Conservation (phyloP, 2,888 invertebrate genomes). For the Acronicta psi region DNA sequence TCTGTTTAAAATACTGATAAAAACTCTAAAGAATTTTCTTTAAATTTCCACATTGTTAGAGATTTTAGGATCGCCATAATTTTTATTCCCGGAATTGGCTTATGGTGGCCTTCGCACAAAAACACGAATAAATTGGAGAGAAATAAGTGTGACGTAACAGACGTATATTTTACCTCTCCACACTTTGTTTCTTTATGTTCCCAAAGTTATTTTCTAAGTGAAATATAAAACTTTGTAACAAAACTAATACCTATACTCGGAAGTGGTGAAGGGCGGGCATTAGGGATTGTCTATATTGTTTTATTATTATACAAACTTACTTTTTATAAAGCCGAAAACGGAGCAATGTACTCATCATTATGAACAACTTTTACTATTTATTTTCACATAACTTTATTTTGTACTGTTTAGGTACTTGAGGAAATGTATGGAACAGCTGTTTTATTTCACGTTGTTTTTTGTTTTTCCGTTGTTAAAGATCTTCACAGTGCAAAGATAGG, state of each 20-base stretch:
- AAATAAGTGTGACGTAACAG: constrained; percentile 29
- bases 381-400: too few relatives aligned
- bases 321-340: too few relatives aligned
- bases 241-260: too few relatives aligned
- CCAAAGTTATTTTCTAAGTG: constrained; percentile 29
- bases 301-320: too few relatives aligned
- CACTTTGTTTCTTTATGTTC: constrained; percentile 31
- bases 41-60: constrained; percentile 23
- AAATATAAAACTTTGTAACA: constrained; percentile 34
- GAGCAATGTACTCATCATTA: too few relatives aligned
- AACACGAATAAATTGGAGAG: constrained; percentile 35
- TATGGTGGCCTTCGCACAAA: constrained; percentile 36
- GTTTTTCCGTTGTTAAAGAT: too few relatives aligned
- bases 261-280: not conserved
- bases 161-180: constrained; percentile 37
- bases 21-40: constrained; percentile 14
- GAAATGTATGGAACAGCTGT: too few relatives aligned
- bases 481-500: too few relatives aligned
- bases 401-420: too few relatives aligned
- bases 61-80: constrained; percentile 25
- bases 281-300: too few relatives aligned
- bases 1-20: constrained; percentile 34
- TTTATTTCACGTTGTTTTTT: too few relatives aligned
- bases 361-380: too few relatives aligned
- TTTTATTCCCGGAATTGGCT: constrained; percentile 31